Percentiles rank a stretch among this genome's conserved stretches.
phyloP scores from a whole-genome alignment of 2,888 invertebrate species.

The Habrosyne pyritoides region DNA sequence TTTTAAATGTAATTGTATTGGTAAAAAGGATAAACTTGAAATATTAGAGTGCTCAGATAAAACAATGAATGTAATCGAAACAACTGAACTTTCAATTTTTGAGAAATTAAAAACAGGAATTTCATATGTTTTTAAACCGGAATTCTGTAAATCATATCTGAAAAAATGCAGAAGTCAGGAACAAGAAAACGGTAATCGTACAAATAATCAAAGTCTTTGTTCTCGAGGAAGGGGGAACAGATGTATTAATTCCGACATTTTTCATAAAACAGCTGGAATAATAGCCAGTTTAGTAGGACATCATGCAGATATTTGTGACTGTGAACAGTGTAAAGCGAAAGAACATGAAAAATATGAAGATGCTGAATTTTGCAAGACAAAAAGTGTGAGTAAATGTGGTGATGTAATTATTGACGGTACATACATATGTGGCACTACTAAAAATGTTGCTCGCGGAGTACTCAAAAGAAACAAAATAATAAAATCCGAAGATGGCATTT shows the following conservation, averaged over 20 bases:
- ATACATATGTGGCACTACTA: neutral
- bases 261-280: constrained; percentile 15
- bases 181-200: neutral
- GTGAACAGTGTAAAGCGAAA: neutral
- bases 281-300: constrained; percentile 7
- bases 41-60: neutral
- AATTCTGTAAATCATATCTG: neutral
- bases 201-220: neutral
- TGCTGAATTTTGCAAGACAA: neutral
- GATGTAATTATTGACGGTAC: neutral
- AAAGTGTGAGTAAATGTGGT: neutral
- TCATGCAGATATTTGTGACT: neutral
- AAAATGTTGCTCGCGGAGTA: neutral
- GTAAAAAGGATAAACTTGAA: constrained; percentile 5
- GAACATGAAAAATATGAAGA: neutral
- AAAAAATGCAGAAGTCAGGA: neutral
- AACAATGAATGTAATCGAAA: neutral
- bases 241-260: constrained; percentile 15
- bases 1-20: constrained; percentile 23
- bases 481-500: constrained; percentile 9
- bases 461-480: neutral
- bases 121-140: neutral
- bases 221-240: constrained; percentile 4
- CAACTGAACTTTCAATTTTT: neutral
- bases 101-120: neutral